Base-by-base conservation (phyloP, 2,888 invertebrate species). In the Liopterus haemorrhoidalis region DNA sequence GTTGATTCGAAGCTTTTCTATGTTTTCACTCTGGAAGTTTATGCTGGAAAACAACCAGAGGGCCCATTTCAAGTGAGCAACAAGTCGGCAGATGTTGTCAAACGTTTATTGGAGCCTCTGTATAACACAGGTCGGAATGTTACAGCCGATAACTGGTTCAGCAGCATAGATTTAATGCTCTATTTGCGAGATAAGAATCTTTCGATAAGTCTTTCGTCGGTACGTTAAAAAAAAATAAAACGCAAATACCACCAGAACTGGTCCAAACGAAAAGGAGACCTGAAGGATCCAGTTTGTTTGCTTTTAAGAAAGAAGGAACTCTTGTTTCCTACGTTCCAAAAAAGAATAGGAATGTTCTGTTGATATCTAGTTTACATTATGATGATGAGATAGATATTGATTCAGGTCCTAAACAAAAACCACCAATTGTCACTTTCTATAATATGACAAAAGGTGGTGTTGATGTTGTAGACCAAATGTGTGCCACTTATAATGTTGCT, bases 141-240 rank as follows among this genome's bases (percentile, higher is more conserved):
- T 31, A 50, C 48, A 1, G 48, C 46, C 8, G 53, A 54, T 38
- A 47, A 49, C 30, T 49, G 43, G 43, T 49, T 49, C 35, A 52
- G 48, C 12, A 41, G 48, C 38, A 36, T 54, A 5, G 41, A 46
- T 18, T 38, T 50, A 11, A 20, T 49, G n/a, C n/a, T n/a, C n/a
- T n/a, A n/a, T n/a, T n/a, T n/a, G n/a, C n/a, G n/a, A n/a, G n/a
- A n/a, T n/a, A n/a, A n/a, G n/a, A 35, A 35, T 9, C 35, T 35
- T 16, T 41, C 39, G n/a, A n/a, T n/a, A n/a, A n/a, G n/a, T 35
- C 35, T 9, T 35, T 16, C 18, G 35, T 35, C 18, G 35, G 35
- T 16, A 16, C 35, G 14, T 14, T 35, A 14, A 35, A 35, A 35
- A 35, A 35, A 18, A 35, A 35, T n/a, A 18, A 35, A 18, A 14